A percentile compares a stretch with the other conserved stretches of the same genome.
phyloP scores from a whole-genome alignment of 2,113 vertebrate genomes.

The Pedetes capensis region DNA sequence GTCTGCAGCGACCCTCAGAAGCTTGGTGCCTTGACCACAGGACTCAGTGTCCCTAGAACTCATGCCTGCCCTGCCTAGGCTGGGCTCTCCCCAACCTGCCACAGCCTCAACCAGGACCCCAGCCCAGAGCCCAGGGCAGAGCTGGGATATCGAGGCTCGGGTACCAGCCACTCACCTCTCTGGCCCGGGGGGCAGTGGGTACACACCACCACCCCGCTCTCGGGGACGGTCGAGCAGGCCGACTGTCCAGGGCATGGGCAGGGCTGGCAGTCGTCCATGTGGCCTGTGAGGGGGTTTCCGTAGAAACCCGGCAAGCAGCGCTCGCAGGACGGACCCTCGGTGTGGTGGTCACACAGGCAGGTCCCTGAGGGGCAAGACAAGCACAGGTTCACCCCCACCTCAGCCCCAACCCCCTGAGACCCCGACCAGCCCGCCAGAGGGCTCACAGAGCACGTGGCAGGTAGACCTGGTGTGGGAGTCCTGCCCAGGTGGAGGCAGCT shows the following conservation, averaged over 20 bases:
- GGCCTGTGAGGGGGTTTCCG: constrained; percentile 88
- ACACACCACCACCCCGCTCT: constrained; percentile 89
- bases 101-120: background rate
- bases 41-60: background rate
- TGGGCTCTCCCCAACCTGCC: background rate
- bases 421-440: too few relatives aligned
- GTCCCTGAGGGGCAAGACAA: constrained; percentile 82
- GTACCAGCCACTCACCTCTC: constrained; percentile 86
- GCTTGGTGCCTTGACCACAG: background rate
- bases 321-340: constrained; percentile 90
- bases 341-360: constrained; percentile 90
- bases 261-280: constrained; percentile 84
- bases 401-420: background rate
- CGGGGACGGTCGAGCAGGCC: constrained; percentile 84
- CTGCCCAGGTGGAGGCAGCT: fast-evolving
- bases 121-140: background rate
- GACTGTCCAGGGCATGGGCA: constrained; percentile 90
- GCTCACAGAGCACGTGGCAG: background rate
- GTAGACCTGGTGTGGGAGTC: background rate
- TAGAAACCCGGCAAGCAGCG: constrained; percentile 91
- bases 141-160: fast-evolving
- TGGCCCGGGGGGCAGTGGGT: constrained; percentile 90
- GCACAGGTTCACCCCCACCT: fast-evolving
- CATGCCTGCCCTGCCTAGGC: background rate
- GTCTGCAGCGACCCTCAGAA: background rate